Percentiles rank a stretch among this genome's conserved stretches.
Evolutionary conservation across 2,797 vertebrate species (phyloP).

Genomic region (Gallinago solitaria): DNA sequence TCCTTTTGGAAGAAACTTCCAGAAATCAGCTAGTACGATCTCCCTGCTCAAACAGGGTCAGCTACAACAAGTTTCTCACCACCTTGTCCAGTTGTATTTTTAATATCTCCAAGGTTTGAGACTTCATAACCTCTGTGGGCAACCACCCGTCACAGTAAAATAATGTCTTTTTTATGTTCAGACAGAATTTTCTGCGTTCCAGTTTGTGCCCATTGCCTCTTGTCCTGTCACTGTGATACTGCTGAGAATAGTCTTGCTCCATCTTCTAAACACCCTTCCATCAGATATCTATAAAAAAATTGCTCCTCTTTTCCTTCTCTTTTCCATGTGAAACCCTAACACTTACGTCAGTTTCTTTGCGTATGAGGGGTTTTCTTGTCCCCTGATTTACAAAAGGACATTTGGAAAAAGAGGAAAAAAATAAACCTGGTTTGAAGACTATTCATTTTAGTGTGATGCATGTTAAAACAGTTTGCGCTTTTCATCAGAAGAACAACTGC

Average conservation of each 20-base stretch:
- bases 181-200: neutral
- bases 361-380: neutral
- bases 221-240: neutral
- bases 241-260: neutral
- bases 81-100: neutral
- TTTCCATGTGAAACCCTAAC: neutral
- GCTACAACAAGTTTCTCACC: neutral
- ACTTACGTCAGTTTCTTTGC: neutral
- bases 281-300: neutral
- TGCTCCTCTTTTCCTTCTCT: neutral
- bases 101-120: neutral
- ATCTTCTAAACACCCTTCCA: neutral
- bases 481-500: constrained; percentile 9
- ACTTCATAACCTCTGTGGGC: neutral
- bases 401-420: neutral
- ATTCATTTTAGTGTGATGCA: neutral
- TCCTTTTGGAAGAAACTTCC: neutral
- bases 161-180: neutral
- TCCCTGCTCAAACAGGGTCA: neutral
- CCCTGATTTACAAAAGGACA: neutral
- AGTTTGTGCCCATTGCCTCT: neutral
- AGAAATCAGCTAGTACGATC: neutral
- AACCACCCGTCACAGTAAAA: neutral
- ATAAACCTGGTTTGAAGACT: neutral
- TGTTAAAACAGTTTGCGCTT: neutral